phyloP scores from a whole-genome alignment of 2,888 invertebrate genomes.

The Drosophila hamatofila region DNA sequence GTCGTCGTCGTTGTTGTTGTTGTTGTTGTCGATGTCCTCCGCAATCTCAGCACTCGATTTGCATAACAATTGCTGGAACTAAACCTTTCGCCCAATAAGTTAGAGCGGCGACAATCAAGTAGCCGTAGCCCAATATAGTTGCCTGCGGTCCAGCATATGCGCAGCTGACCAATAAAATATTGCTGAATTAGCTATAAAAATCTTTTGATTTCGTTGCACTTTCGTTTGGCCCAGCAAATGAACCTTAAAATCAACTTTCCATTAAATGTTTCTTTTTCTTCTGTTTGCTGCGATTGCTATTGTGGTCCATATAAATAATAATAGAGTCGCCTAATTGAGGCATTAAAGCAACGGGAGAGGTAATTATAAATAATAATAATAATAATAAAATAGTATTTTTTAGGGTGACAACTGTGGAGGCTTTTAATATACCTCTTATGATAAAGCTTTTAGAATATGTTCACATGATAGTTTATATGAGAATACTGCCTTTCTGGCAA shows the following conservation, averaged over 20 bases:
- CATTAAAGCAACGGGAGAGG: neutral
- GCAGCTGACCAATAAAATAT: constrained; percentile 62
- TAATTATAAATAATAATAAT: too few species aligned
- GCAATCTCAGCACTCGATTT: constrained; percentile 72
- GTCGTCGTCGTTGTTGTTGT: constrained; percentile 22
- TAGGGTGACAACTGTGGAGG: too few species aligned
- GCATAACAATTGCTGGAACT: constrained; percentile 73
- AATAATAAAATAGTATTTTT: too few species aligned
- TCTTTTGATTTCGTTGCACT: constrained; percentile 56
- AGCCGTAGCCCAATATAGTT: constrained; percentile 16
- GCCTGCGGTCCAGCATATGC: constrained; percentile 46
- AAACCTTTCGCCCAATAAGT: constrained; percentile 77
- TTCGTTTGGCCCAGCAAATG: constrained; percentile 50
- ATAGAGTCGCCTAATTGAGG: neutral
- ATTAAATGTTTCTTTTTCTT: constrained; percentile 22
- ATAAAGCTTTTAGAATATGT: too few species aligned
- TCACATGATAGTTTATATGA: too few species aligned
- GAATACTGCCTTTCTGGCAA: too few species aligned
- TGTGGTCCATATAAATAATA: constrained; percentile 6
- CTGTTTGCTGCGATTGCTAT: constrained; percentile 7
- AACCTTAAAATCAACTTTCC: constrained; percentile 70
- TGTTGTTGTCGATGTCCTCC: constrained; percentile 35
- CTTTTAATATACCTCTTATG: too few species aligned
- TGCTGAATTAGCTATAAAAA: constrained; percentile 61
- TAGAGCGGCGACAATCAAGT: constrained; percentile 20